Base-by-base conservation (phyloP, 2,113 vertebrate species). In the Lanius collurio region DNA sequence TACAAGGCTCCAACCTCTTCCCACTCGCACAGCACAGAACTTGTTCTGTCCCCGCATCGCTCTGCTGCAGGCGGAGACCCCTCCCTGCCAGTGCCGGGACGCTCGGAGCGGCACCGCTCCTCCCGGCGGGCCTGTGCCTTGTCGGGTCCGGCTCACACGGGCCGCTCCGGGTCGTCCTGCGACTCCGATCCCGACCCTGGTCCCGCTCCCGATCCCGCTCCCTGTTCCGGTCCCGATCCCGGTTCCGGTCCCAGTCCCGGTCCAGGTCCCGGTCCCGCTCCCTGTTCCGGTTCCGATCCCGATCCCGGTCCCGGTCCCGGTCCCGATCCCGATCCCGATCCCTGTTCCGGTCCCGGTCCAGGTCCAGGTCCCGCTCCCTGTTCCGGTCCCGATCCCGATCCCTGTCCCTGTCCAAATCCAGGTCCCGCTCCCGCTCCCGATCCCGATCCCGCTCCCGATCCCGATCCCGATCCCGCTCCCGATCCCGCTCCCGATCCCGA, bases 391-490 rank as follows among this genome's bases (percentile, higher is more conserved):
- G 8, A 2, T 18, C 6, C 33, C 9, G 21, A 3, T 18, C 6
- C 33, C 11, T 11, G 3, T 18, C 6, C 24, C n/a, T n/a, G n/a
- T n/a, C n/a, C n/a, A n/a, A n/a, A n/a, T n/a, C n/a, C n/a, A n/a
- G n/a, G n/a, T n/a, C n/a, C n/a, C 9, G 0, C 1, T 41, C 9
- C 10, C 42, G 1, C 0, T 39, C n/a, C 13, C 12, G 1, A 0
- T 52, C 22, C 89, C 47, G 3, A 0, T 18, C 42, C 42, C 41
- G 1, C 0, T 56, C 41, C 33, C 26, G 3, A 6, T n/a, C 31
- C 30, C 5, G 1, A 4, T 26, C 50, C 13, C 11, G 15, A 2
- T 18, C 6, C 33, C 9, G 15, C 3, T 18, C 6, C 27, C 9
- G 11, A 2, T 18, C 6, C 33, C 7, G 15, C 1, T 18, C 6